These are phyloP conservation scores for Artemisiospiza belli DNA, from an alignment of 2,113 vertebrate genomes.

Conservation along the genomic window DNA sequence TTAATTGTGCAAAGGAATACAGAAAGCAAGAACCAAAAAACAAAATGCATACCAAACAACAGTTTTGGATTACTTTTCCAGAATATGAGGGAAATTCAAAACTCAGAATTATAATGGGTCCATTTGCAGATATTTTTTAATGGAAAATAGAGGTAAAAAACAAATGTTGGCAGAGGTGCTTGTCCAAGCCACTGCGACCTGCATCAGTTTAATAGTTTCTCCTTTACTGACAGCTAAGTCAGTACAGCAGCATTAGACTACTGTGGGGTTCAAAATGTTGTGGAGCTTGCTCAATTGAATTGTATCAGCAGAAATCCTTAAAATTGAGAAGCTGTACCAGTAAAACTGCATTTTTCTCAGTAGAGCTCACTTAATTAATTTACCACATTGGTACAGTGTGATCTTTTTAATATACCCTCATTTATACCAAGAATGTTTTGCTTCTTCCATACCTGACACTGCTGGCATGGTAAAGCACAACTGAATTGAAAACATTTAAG, in stretches of 20 bases:
- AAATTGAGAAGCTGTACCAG: background rate
- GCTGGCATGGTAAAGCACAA: background rate
- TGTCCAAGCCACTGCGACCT: background rate
- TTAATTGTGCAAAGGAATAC: background rate
- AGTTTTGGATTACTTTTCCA: background rate
- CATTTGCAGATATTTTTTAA: background rate
- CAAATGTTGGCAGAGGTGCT: background rate
- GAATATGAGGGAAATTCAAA: background rate
- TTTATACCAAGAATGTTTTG: background rate
- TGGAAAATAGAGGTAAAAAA: background rate
- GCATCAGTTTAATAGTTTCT: background rate
- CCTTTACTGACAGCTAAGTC: background rate
- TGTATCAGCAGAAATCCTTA: background rate
- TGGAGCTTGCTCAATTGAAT: background rate
- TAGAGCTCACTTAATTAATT: background rate
- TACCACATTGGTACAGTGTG: background rate
- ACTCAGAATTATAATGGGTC: background rate
- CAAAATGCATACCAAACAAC: background rate
- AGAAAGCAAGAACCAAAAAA: background rate
- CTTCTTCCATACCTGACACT: background rate
- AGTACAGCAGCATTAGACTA: background rate
- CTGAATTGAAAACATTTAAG: background rate
- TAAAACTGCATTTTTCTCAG: background rate
- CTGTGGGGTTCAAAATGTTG: background rate
- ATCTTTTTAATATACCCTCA: background rate